Evolutionary conservation across 1,140 invertebrate genomes (phyloP), one percentile per base, ranked within the genome.

Genomic region (Adoxophyes honmai): DNA sequence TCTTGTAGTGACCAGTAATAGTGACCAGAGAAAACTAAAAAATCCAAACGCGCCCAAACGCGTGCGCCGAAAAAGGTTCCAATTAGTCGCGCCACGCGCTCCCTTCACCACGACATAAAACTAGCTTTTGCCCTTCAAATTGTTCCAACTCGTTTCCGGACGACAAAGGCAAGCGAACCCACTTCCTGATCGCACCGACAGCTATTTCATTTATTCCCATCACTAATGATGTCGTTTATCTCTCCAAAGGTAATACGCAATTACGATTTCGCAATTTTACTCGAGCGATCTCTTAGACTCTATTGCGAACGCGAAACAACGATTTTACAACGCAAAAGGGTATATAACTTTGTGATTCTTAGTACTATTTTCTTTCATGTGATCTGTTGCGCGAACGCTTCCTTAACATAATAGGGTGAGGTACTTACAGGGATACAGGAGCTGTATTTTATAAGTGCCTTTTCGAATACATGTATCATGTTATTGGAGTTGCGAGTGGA

Each of bases 321-420:
- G 11, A 14, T 15, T 15, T 39, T 39, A 9, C 5, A 16, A 39
- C 15, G 15, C 14, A 39, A 39, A 15, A 15, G 38, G 7, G 15
- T 39, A n/a, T n/a, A n/a, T n/a, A 16, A 16, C 11, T 9, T 39
- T 16, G 38, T 3, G 13, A 18, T 39, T 39, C 4, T 9, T 16
- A 15, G 38, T 39, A 39, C 38, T 39, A 39, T 39, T 39, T 18
- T 57, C 65, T 68, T 71, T 71, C 55, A 63, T 63, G 65, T 71
- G 68, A 68, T 65, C 57, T 65, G 53, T 59, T 60, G 65, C 61
- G 55, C 60, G 61, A 71, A 60, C 33, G 55, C n/a, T 61, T 52
- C 51, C 59, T 51, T 33, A 6, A 28, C 15, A 48, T 55, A 56
- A 59, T 59, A 36, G 36, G 59, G 44, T 34, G 39, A 52, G 53